These are phyloP conservation scores for Chrysolina oricalcia DNA, from an alignment of 2,888 invertebrate genomes.

Conservation along the genomic window DNA sequence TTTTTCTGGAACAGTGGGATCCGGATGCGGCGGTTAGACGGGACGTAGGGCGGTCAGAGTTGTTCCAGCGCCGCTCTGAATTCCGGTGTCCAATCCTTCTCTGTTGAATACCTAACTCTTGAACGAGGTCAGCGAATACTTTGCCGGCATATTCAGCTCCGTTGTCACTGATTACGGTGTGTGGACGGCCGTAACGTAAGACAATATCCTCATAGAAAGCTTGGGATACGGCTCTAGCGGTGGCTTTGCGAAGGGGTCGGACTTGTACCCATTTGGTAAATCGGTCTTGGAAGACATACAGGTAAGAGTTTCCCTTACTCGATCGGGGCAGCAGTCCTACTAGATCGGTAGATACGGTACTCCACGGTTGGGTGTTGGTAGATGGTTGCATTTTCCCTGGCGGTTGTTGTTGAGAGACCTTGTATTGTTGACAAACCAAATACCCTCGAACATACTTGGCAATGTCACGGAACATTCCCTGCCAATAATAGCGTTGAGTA, in stretches of 20 bases:
- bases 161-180: neutral
- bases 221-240: neutral
- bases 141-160: neutral
- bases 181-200: neutral
- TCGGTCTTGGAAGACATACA: too few species aligned
- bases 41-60: slow-evolving; percentile 54
- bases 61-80: too few species aligned
- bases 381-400: neutral
- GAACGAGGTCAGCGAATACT: neutral
- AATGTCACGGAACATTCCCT: too few species aligned
- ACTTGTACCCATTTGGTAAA: neutral
- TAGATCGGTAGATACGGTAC: slow-evolving; percentile 45
- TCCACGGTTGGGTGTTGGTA: slow-evolving; percentile 30
- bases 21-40: too few species aligned
- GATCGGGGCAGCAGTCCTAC: slow-evolving; percentile 51
- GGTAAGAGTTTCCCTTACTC: too few species aligned
- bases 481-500: too few species aligned
- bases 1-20: too few species aligned
- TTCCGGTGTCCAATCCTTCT: too few species aligned
- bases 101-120: neutral
- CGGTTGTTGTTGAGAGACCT: slow-evolving; percentile 43
- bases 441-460: slow-evolving; percentile 53
- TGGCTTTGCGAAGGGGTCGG: neutral
- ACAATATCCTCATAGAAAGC: neutral
- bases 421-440: slow-evolving; percentile 45